A percentile compares a stretch with the other conserved stretches of the same genome.
These are phyloP conservation scores for Macrophya annulata DNA, from an alignment of 2,888 invertebrate genomes.

Conservation along the genomic window DNA sequence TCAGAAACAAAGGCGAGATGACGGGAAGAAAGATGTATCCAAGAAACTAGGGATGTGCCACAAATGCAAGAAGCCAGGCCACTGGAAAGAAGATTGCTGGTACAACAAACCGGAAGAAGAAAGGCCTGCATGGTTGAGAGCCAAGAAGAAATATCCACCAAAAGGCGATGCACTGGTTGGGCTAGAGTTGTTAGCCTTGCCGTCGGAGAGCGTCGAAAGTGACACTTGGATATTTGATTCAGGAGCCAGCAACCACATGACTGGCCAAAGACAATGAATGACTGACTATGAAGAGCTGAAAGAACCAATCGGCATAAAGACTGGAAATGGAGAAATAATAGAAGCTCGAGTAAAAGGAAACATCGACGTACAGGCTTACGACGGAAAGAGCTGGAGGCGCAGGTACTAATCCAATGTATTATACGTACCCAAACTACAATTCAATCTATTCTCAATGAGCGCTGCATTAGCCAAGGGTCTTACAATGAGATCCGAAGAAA, in stretches of 20 bases:
- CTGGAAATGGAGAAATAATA: constrained; percentile 30
- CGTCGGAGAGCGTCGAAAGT: background rate
- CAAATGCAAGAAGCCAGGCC: constrained; percentile 42
- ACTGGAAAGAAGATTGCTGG: constrained; percentile 45
- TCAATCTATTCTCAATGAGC: constrained; percentile 28
- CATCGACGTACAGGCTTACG: background rate
- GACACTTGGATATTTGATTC: constrained; percentile 36
- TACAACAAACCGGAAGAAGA: constrained; percentile 14
- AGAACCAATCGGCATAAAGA: background rate
- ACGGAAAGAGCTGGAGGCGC: background rate
- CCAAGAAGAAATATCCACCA: background rate
- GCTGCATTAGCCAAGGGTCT: constrained; percentile 9
- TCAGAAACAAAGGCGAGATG: constrained; percentile 11
- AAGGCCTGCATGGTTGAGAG: constrained; percentile 8
- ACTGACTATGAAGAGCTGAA: background rate
- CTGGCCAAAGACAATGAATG: background rate
- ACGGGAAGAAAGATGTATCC: background rate
- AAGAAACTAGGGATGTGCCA: constrained; percentile 17
- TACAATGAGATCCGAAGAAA: background rate
- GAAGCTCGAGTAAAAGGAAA: background rate
- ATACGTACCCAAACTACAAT: constrained; percentile 8
- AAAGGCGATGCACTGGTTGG: constrained; percentile 13
- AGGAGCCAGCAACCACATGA: constrained; percentile 28
- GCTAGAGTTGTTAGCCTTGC: background rate
- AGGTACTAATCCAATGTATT: constrained; percentile 23